Percentiles rank a stretch among this genome's conserved stretches.
Evolutionary conservation across 37 sponge, comb jelly and placozoan species (phyloP).

Genomic region (Diacarnus erythraeanus): DNA sequence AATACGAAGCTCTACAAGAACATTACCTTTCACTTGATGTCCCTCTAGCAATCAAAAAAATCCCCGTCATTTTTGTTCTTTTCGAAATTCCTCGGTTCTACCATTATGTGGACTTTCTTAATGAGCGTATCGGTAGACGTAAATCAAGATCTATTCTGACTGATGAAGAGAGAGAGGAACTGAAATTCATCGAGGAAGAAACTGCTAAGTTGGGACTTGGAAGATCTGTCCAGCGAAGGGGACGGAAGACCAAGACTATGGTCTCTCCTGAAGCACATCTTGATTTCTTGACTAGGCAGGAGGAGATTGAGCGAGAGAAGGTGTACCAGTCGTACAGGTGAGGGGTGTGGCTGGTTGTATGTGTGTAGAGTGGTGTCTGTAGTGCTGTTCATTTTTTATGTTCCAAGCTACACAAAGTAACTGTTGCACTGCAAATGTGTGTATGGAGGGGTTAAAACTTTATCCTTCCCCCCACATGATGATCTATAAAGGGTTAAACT

Average conservation of each 20-base stretch:
- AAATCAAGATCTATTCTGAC: constrained; percentile 21
- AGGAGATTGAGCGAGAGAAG: constrained; percentile 31
- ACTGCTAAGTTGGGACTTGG: neutral
- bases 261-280: constrained; percentile 36
- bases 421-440: too few species aligned
- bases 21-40: constrained; percentile 50
- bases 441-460: too few species aligned
- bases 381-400: too few species aligned
- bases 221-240: neutral
- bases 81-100: constrained; percentile 70
- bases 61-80: constrained; percentile 66
- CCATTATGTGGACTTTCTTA: constrained; percentile 60
- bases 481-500: too few species aligned
- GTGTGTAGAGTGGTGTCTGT: too few species aligned
- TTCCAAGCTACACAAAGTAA: too few species aligned
- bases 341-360: neutral
- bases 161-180: constrained; percentile 6
- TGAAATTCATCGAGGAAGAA: constrained; percentile 8
- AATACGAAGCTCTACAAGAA: constrained; percentile 38
- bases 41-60: constrained; percentile 60
- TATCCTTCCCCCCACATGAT: too few species aligned
- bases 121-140: constrained; percentile 3
- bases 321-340: constrained; percentile 25
- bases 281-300: constrained; percentile 18
- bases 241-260: constrained; percentile 6